Conservation (phyloP, 2,888 invertebrate genomes). For the Zygogramma bicolorata region DNA sequence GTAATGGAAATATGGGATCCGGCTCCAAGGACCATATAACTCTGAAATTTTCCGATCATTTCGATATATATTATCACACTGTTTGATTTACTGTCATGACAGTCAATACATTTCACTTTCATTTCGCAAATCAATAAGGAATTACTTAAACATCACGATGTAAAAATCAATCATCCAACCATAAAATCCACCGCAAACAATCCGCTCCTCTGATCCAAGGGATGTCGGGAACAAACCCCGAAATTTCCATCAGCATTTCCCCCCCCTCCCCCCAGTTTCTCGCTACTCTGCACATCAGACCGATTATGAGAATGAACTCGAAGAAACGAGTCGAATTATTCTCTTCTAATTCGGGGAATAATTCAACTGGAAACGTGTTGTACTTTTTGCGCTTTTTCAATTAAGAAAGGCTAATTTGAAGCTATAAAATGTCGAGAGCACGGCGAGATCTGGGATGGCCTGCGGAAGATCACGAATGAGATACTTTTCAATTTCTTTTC, state of each 20-base stretch:
- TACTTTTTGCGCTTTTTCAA: constrained; percentile 6
- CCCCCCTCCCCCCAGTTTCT: background rate
- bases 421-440: background rate
- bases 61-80: no score
- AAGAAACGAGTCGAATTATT: background rate
- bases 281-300: background rate
- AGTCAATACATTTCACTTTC: no score
- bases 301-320: background rate
- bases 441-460: background rate
- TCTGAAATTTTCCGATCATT: no score
- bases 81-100: no score
- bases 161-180: no score
- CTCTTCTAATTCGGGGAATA: background rate
- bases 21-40: no score
- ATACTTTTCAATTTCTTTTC: background rate
- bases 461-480: background rate
- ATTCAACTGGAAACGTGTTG: constrained; percentile 6
- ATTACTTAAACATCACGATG: no score
- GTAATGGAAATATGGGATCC: no score
- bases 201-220: background rate
- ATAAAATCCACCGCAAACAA: no score
- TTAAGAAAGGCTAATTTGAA: constrained; percentile 10
- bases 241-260: background rate
- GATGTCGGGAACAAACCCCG: background rate
- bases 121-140: no score